These are phyloP conservation scores for Apodemia zela DNA, from an alignment of 2,888 invertebrate genomes.

Conservation along the genomic window DNA sequence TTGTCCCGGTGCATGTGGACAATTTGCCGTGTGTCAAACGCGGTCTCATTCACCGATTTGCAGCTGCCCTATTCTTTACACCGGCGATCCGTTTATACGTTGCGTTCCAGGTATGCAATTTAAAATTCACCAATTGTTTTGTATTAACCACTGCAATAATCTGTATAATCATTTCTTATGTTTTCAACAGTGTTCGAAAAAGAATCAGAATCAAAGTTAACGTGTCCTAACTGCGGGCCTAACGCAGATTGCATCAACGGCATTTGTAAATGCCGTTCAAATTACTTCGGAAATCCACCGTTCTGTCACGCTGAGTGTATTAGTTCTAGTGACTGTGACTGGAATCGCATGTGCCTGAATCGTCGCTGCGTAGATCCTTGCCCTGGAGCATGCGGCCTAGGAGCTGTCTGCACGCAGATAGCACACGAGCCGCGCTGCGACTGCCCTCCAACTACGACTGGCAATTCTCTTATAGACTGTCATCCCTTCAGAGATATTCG, in stretches of 20 bases:
- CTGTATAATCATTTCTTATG: conserved; percentile 21
- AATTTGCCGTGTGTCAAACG: conserved; percentile 86
- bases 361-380: conserved; percentile 88
- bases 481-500: conserved; percentile 75
- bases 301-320: conserved; percentile 87
- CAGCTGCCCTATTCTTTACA: conserved; percentile 83
- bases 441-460: conserved; percentile 84
- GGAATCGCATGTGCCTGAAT: conserved; percentile 84
- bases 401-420: conserved; percentile 85
- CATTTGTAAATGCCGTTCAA: conserved; percentile 83
- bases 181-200: conserved; percentile 46
- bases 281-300: conserved; percentile 86
- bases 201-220: conserved; percentile 69
- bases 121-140: background rate
- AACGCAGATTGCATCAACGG: conserved; percentile 86
- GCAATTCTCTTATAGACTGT: conserved; percentile 87
- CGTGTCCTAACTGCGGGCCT: conserved; percentile 86
- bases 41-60: conserved; percentile 89
- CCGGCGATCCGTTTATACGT: conserved; percentile 87
- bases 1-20: conserved; percentile 88
- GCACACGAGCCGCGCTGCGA: conserved; percentile 86
- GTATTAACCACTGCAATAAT: background rate
- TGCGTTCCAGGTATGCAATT: conserved; percentile 80
- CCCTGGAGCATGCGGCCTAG: conserved; percentile 86
- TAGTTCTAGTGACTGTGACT: conserved; percentile 85